phyloP scores from a whole-genome alignment of 2,888 invertebrate species.

The Conistra vaccinii region DNA sequence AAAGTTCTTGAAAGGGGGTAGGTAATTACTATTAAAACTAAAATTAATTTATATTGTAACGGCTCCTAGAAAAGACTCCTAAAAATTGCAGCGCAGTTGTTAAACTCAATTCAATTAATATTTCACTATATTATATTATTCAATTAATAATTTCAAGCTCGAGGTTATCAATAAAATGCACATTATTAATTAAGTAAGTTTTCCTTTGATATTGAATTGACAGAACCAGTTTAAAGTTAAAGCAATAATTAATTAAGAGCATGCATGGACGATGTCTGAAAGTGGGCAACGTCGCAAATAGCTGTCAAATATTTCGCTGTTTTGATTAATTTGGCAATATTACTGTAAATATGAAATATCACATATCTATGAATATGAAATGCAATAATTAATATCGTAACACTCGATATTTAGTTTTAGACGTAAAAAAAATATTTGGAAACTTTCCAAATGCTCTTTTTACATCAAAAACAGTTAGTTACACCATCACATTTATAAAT shows the following conservation, averaged over 20 bases:
- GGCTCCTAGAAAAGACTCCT: background rate
- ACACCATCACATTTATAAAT: too few relatives aligned
- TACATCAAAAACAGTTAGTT: too few relatives aligned
- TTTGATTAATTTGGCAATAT: too few relatives aligned
- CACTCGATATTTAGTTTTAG: too few relatives aligned
- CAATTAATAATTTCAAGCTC: background rate
- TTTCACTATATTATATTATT: slow-evolving; percentile 30
- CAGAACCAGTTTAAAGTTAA: background rate
- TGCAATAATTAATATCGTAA: too few relatives aligned
- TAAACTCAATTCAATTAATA: slow-evolving; percentile 27
- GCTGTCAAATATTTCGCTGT: too few relatives aligned
- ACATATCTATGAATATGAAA: too few relatives aligned
- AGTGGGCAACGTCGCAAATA: too few relatives aligned
- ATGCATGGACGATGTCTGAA: too few relatives aligned
- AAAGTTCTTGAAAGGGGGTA: slow-evolving; percentile 17
- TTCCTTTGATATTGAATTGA: slow-evolving; percentile 16
- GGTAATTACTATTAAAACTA: slow-evolving; percentile 24
- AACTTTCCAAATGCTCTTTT: too few relatives aligned
- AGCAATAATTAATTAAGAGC: slow-evolving; percentile 1
- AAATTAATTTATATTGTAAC: background rate
- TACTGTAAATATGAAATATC: too few relatives aligned
- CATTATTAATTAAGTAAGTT: slow-evolving; percentile 19
- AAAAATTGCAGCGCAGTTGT: slow-evolving; percentile 6
- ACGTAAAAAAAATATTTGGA: too few relatives aligned
- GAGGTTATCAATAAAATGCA: background rate